Evolutionary conservation across 1,140 invertebrate genomes (phyloP).

Genomic region (Trichomalopsis sarcophagae): DNA sequence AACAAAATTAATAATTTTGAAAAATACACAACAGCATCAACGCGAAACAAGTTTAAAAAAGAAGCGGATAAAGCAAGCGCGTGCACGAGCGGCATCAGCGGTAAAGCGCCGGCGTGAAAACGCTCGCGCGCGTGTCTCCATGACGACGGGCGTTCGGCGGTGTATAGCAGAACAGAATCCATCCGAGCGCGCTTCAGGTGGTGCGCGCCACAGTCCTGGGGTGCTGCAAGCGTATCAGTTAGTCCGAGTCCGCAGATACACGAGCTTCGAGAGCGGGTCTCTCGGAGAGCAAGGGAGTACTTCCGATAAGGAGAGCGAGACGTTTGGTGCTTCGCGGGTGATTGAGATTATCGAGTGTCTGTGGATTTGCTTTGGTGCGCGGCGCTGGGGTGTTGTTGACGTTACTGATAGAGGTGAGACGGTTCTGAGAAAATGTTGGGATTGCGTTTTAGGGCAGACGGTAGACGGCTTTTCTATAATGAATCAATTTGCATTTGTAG

Average conservation of each 20-base stretch:
- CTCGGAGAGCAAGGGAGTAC: background rate
- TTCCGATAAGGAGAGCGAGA: background rate
- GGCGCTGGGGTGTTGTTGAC: background rate
- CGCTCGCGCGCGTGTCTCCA: constrained; percentile 60
- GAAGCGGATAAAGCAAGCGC: constrained; percentile 22
- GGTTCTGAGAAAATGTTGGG: background rate
- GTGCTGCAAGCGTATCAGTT: constrained; percentile 6
- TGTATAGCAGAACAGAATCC: constrained; percentile 45
- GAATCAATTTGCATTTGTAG: background rate
- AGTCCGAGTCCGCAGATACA: constrained; percentile 32
- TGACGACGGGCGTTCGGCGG: constrained; percentile 56
- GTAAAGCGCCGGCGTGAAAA: constrained; percentile 36
- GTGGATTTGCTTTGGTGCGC: background rate
- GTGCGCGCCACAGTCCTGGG: constrained; percentile 46
- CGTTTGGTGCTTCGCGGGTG: background rate
- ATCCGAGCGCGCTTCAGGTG: constrained; percentile 50
- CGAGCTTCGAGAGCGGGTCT: constrained; percentile 19
- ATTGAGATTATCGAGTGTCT: background rate
- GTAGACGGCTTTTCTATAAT: background rate
- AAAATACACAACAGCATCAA: background rate
- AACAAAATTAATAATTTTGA: background rate
- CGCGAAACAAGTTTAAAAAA: background rate
- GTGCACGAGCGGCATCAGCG: constrained; percentile 25
- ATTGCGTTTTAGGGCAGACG: background rate
- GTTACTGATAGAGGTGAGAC: background rate